Conservation (phyloP, 2,113 vertebrate species). For the Gorilla gorilla region DNA sequence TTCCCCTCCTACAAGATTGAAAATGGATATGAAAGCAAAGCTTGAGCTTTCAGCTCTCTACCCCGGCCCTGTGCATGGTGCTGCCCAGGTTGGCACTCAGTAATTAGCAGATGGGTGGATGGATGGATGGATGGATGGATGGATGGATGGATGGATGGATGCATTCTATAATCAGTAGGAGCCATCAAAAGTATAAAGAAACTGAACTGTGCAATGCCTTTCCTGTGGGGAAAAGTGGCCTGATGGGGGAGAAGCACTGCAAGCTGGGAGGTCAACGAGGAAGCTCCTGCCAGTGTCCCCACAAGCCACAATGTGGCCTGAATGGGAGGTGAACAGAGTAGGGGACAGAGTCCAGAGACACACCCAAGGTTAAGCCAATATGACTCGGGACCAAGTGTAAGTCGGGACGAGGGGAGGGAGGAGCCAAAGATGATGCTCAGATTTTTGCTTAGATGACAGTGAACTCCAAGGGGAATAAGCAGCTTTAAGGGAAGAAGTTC, state of each 20-base stretch:
- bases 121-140: not conserved
- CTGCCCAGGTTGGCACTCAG: not conserved
- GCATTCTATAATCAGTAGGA: not conserved
- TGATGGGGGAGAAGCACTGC: not conserved
- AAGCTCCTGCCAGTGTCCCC: not conserved
- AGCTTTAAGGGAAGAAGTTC: not conserved
- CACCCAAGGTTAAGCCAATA: slow-evolving; percentile 31
- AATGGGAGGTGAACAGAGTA: not conserved
- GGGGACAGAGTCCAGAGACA: slow-evolving; percentile 48
- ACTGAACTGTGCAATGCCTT: not conserved
- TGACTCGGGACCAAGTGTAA: not conserved
- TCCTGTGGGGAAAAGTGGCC: not conserved
- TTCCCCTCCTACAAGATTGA: slow-evolving; percentile 22
- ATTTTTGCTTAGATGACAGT: not conserved
- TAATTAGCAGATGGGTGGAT: not conserved
- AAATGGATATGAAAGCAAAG: not conserved
- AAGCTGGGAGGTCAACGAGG: not conserved
- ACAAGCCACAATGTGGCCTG: not conserved
- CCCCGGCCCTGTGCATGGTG: not conserved
- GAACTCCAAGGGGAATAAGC: not conserved
- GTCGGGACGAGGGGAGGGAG: not conserved
- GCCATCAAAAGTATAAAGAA: not conserved
- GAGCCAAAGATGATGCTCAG: not conserved
- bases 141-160: not conserved
- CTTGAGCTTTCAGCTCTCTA: not conserved